Conservation (phyloP, 2,797 vertebrate species). For the Sarcophilus harrisii region DNA sequence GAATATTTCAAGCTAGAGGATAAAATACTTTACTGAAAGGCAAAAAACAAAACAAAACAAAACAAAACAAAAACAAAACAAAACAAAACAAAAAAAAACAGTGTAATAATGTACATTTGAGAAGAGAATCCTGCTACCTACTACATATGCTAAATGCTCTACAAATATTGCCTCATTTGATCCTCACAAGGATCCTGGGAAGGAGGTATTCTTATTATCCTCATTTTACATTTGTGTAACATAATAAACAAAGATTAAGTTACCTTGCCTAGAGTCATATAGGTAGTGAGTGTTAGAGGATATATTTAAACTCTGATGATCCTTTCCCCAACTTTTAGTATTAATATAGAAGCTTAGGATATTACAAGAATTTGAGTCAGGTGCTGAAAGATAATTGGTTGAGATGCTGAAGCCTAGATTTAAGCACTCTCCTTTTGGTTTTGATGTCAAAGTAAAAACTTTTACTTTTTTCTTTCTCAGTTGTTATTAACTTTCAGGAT, state of each 20-base stretch:
- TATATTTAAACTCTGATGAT: background rate
- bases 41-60: background rate
- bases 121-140: background rate
- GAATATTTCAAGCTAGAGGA: background rate
- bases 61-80: background rate
- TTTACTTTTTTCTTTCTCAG: background rate
- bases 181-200: too few relatives aligned
- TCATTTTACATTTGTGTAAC: too few relatives aligned
- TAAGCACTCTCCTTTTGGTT: background rate
- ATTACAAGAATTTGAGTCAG: background rate
- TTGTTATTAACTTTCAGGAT: background rate
- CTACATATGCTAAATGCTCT: background rate
- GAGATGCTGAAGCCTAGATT: background rate
- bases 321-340: background rate
- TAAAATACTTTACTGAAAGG: background rate
- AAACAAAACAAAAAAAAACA: background rate
- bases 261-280: background rate
- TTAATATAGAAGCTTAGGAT: background rate
- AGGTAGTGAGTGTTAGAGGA: too few relatives aligned
- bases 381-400: background rate
- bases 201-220: background rate
- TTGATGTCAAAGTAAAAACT: background rate
- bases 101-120: background rate
- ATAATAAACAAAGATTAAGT: background rate
- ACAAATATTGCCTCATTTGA: background rate